Evolutionary conservation across 2,888 invertebrate genomes (phyloP), one percentile per base, ranked within the genome.

Genomic region (Noctua pronuba): DNA sequence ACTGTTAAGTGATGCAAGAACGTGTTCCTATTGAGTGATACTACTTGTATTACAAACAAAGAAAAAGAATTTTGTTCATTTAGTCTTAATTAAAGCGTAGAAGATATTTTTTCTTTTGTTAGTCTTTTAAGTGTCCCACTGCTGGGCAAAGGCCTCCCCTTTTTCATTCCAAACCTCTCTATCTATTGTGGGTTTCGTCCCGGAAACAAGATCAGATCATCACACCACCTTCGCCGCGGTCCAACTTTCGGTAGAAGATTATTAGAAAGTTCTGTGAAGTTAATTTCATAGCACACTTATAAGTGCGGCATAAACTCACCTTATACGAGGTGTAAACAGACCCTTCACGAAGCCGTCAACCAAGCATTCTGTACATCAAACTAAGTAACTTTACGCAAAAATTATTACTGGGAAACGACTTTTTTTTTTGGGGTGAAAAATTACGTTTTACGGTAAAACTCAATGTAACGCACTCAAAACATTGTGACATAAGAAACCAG

Each of bases 1-100:
- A 21, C 49, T 28, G n/a, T 2, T 60, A 41, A 38, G 13, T 84
- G 86, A 84, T 73, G 84, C 84, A 84, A 84, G 65, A 84, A 73
- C 69, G 16, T 66, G 83, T 75, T n/a, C 60, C 62, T 65, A 41
- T 84, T 85, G 55, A 66, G 70, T 64, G 65, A 73, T 72, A 77
- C 41, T 60, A 73, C 44, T 49, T 52, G 46, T 28, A 49, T 62
- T 67, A 16, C 18, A 8, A 38, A 80, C 28, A 65, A 70, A 58
- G 46, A 58, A 49, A 44, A 16, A 1, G 3, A 18, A n/a, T 31
- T 13, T 52, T 44, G 24, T 52, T n/a, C 3, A 31, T 46, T 65
- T 52, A 11, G 49, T 49, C 16, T 44, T 35, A 49, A n/a, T 52
- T 41, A 28, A 73, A 68, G 13, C n/a, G 28, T 16, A 58, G 44